Evolutionary conservation across 2,888 invertebrate species (phyloP), one percentile per base, ranked within the genome.

Genomic region (Lasioglossum malachurum): DNA sequence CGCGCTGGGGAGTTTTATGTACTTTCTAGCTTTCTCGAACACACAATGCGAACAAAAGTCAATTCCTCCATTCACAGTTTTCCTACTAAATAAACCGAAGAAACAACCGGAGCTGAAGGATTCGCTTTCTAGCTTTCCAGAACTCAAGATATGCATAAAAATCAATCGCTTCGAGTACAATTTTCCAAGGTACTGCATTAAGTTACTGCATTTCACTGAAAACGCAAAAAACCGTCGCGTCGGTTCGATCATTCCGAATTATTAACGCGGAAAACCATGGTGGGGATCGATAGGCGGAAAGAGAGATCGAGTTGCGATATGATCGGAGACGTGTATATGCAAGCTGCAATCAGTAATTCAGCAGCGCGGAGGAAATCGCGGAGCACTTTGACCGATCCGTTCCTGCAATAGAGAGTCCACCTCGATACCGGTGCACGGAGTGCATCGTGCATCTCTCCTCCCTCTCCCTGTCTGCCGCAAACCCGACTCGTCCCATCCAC

Each of bases 351-450:
- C 46, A 44, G 76, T 78, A 78, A 80, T 78, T 67, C 69, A 79
- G 73, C 60, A 41, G 76, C 60, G 44, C 46, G 79, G 49, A 35
- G 71, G 53, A 75, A 81, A 83, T 69, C 64, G 75, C 31, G n/a
- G 78, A 72, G 79, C 79, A 84, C 81, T 87, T 67, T 57, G 46
- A 35, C 74, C 67, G 82, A 88, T 89, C 90, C 90, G 89, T 87
- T 78, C 89, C 90, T 89, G 89, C 79, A 82, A 78, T 81, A 67
- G 84, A 67, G 84, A 90, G 84, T 90, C 90, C 81, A 87, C 78
- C 76, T 80, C 77, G 71, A 82, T 86, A 84, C 78, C 82, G 74
- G 78, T 87, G 89, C 83, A 80, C 88, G 67, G 80, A 87, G 88
- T 86, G 86, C 87, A 88, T 84, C 82, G 78, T 87, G 88, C 90